Percentiles rank a stretch among this genome's conserved stretches.
Conservation (phyloP, 1,140 invertebrate genomes). For the Magallana ariakensis region DNA sequence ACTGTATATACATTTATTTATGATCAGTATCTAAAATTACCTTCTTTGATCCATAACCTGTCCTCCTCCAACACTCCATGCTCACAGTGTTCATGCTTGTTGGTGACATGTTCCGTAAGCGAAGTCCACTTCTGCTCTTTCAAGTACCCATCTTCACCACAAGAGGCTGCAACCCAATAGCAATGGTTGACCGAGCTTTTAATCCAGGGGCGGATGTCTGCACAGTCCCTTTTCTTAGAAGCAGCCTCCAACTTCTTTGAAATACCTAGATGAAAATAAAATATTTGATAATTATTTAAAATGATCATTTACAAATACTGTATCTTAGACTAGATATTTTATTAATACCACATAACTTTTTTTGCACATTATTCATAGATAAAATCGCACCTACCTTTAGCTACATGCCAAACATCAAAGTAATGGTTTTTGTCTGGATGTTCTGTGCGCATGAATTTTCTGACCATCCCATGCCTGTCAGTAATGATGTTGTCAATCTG, state of each 20-base stretch:
- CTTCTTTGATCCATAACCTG: not conserved
- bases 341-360: not conserved
- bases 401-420: slow-evolving; percentile 28
- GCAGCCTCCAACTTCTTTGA: slow-evolving; percentile 43
- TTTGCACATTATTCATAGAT: not conserved
- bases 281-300: not conserved
- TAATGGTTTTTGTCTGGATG: slow-evolving; percentile 5
- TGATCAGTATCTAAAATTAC: not conserved
- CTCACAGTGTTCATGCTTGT: not conserved
- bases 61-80: not conserved
- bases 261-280: not conserved
- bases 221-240: slow-evolving; percentile 47
- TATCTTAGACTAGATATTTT: not conserved
- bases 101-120: not conserved
- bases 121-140: not conserved
- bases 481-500: not conserved
- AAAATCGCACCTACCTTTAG: not conserved
- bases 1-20: no score
- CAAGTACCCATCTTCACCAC: not conserved
- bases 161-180: slow-evolving; percentile 58
- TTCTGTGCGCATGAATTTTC: not conserved
- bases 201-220: slow-evolving; percentile 32
- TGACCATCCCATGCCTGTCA: not conserved
- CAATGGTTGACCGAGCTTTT: slow-evolving; percentile 57
- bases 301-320: not conserved